Evolutionary conservation across 2,113 vertebrate species (phyloP).

Genomic region (Gavialis gangeticus): DNA sequence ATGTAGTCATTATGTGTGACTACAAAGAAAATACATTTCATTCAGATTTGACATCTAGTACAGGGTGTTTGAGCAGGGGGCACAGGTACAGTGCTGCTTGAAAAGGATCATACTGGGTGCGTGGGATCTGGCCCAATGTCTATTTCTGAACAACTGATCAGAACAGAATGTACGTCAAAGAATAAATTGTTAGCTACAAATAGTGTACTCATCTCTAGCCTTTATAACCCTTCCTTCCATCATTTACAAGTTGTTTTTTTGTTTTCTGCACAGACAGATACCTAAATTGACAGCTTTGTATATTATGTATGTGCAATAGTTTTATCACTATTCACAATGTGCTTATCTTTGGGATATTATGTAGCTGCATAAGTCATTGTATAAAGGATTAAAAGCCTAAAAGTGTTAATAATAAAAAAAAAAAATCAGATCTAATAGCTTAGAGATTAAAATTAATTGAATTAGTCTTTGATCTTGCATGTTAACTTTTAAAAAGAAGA

Average conservation of each 20-base stretch:
- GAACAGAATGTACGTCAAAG: not conserved
- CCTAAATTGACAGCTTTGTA: slow-evolving; percentile 60
- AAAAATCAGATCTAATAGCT: slow-evolving; percentile 63
- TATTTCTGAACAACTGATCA: slow-evolving; percentile 31
- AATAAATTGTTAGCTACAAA: slow-evolving; percentile 42
- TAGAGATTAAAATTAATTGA: slow-evolving; percentile 76
- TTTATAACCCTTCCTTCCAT: slow-evolving; percentile 32
- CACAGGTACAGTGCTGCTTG: not conserved
- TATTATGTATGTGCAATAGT: slow-evolving; percentile 64
- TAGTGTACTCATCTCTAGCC: slow-evolving; percentile 13
- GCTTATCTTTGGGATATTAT: slow-evolving; percentile 54
- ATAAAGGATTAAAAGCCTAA: slow-evolving; percentile 73
- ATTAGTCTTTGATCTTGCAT: slow-evolving; percentile 75
- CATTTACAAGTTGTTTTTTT: slow-evolving; percentile 19
- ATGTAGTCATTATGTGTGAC: not conserved
- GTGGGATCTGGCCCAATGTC: not conserved
- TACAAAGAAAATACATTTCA: not conserved
- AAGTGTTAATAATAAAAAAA: slow-evolving; percentile 66
- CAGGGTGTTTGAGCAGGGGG: not conserved
- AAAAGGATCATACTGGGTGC: slow-evolving; percentile 20
- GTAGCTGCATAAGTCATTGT: slow-evolving; percentile 54
- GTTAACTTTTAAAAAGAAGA: slow-evolving; percentile 57
- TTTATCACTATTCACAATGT: slow-evolving; percentile 57
- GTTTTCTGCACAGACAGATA: slow-evolving; percentile 36
- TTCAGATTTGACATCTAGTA: not conserved